These are phyloP conservation scores for Pogona vitticeps DNA, from an alignment of 2,113 vertebrate genomes.

Conservation along the genomic window DNA sequence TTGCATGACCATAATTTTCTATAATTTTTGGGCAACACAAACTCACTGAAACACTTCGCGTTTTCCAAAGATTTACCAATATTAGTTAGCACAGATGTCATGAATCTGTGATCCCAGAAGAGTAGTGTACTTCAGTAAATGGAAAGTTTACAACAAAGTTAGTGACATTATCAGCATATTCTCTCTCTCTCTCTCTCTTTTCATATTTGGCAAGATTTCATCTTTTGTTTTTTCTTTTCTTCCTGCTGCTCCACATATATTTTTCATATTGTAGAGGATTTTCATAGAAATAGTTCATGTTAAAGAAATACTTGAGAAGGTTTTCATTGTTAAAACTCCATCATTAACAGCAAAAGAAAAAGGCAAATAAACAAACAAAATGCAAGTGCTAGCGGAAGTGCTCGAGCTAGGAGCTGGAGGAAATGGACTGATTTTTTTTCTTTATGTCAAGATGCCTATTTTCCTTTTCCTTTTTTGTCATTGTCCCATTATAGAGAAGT, in stretches of 20 bases:
- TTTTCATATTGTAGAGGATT: background rate
- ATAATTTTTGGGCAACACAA: too few species aligned
- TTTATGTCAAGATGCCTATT: constrained; percentile 12
- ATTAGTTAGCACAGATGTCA: too few species aligned
- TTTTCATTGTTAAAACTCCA: background rate
- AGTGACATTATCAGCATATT: background rate
- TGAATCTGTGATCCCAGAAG: background rate
- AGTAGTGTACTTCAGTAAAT: background rate
- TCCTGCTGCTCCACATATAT: background rate
- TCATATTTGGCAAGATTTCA: background rate
- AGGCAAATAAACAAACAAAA: background rate
- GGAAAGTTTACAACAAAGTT: background rate
- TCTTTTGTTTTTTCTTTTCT: background rate
- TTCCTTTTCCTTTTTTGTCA: background rate
- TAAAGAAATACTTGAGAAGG: background rate
- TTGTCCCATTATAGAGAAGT: constrained; percentile 40
- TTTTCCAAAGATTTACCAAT: background rate
- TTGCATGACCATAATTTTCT: background rate
- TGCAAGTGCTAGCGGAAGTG: constrained; percentile 16
- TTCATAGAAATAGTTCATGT: background rate
- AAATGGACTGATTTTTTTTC: background rate
- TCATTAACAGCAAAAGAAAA: constrained; percentile 7
- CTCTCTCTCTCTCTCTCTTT: background rate
- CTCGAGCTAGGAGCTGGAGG: background rate
- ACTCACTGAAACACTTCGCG: background rate